Conservation (phyloP, 2,797 vertebrate species). For the Chrysolophus pictus region DNA sequence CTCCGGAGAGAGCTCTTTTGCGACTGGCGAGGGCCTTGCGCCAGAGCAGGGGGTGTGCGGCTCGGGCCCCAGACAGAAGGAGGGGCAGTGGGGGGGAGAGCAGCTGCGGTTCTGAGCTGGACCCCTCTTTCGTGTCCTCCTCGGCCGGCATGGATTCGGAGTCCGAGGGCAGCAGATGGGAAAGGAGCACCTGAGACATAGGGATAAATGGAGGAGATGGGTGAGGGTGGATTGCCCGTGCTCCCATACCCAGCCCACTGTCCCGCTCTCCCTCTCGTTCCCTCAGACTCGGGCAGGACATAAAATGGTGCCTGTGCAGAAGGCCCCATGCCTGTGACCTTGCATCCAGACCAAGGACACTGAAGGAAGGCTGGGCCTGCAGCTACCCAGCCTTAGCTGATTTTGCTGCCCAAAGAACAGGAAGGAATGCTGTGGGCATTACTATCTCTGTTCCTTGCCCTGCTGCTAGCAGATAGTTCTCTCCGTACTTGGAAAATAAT, state of each 20-base stretch:
- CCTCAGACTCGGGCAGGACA: background rate
- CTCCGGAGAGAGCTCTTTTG: slow-evolving; percentile 81
- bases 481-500: background rate
- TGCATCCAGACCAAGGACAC: background rate
- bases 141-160: background rate
- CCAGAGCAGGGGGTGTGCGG: slow-evolving; percentile 68
- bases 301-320: background rate
- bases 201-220: background rate
- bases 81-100: slow-evolving; percentile 12
- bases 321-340: background rate
- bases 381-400: background rate
- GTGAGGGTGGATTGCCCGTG: background rate
- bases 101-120: slow-evolving; percentile 22
- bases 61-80: background rate
- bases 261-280: background rate
- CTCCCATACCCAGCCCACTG: background rate
- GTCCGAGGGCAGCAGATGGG: slow-evolving; percentile 58
- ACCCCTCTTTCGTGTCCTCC: slow-evolving; percentile 42
- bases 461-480: background rate
- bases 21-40: slow-evolving; percentile 82
- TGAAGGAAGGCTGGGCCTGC: background rate
- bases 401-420: background rate
- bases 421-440: background rate
- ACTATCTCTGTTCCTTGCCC: background rate
- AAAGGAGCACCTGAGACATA: slow-evolving; percentile 46